These are phyloP conservation scores for Sebastes iracundus DNA, from an alignment of 2,797 vertebrate species.

Conservation along the genomic window DNA sequence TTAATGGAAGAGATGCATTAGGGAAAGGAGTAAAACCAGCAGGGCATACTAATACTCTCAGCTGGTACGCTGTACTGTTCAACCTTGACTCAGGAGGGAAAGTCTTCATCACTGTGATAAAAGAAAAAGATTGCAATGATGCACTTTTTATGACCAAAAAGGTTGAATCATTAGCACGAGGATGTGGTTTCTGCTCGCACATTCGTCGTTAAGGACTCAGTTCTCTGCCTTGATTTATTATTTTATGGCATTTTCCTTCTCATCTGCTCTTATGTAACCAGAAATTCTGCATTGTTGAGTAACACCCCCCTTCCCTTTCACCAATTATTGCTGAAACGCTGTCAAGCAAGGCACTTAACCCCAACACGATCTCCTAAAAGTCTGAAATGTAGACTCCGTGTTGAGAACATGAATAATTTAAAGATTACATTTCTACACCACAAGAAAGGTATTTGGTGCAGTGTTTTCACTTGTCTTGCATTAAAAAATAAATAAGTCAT, in stretches of 20 bases:
- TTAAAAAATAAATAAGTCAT: neutral
- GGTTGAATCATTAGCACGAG: neutral
- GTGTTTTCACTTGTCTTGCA: neutral
- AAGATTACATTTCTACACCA: neutral
- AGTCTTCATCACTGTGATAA: neutral
- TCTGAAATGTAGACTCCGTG: neutral
- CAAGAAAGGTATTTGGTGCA: neutral
- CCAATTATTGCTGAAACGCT: neutral
- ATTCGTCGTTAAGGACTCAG: neutral
- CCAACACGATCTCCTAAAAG: neutral
- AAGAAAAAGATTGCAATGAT: neutral
- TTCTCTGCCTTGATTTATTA: neutral
- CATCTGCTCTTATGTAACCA: neutral
- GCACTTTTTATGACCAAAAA: neutral
- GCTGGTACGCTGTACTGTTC: neutral
- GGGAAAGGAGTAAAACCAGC: neutral
- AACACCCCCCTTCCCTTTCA: neutral
- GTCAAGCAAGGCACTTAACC: constrained; percentile 9
- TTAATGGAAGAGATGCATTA: neutral
- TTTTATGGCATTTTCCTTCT: neutral
- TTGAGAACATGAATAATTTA: constrained; percentile 8
- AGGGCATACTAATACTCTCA: neutral
- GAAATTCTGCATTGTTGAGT: neutral
- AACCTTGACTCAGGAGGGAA: neutral
- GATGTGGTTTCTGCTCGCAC: neutral